Evolutionary conservation across 1,140 invertebrate genomes (phyloP), one percentile per base, ranked within the genome.

Genomic region (Drosophila equinoxialis): DNA sequence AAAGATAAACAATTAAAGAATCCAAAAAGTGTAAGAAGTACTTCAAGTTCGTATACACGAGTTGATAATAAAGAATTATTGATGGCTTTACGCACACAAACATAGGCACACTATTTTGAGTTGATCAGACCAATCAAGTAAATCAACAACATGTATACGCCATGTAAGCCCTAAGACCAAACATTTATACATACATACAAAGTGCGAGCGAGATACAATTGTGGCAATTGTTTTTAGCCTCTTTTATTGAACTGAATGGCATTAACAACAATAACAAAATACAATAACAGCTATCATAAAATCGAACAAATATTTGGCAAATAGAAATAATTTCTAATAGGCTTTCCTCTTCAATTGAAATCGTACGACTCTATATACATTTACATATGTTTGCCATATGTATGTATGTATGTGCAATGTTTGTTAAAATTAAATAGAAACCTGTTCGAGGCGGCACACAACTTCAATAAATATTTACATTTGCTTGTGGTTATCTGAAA

Each of bases 281-380:
- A n/a, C 37, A 58, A 48, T 14, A 64, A 67, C 64, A 51, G 17
- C 45, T 51, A 51, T 51, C 17, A 51, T 51, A 51, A 8, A 80
- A 71, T 66, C 62, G 65, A 82, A 57, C 76, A 80, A 87, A 83
- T 83, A 86, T 83, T 87, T 87, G 76, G 70, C 71, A 63, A 82
- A 79, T 65, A 62, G 67, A 87, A 87, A 82, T 87, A 86, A 86
- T 86, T 86, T 86, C 83, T 86, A 86, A 86, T 86, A 87, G 81
- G 82, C 82, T 86, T 83, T 86, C 71, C 75, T 69, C 68, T 74
- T 79, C 79, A 87, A 79, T 87, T 79, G 73, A 85, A 86, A 39
- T 39, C 71, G 68, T 79, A 75, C 86, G 82, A 86, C 81, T 79
- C 78, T 78, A 62, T 79, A 65, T 65, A 72, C 63, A 62, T 48